A percentile compares a stretch with the other conserved stretches of the same genome.
Conservation (phyloP, 1,140 invertebrate species). For the Trigoniulus corallinus region DNA sequence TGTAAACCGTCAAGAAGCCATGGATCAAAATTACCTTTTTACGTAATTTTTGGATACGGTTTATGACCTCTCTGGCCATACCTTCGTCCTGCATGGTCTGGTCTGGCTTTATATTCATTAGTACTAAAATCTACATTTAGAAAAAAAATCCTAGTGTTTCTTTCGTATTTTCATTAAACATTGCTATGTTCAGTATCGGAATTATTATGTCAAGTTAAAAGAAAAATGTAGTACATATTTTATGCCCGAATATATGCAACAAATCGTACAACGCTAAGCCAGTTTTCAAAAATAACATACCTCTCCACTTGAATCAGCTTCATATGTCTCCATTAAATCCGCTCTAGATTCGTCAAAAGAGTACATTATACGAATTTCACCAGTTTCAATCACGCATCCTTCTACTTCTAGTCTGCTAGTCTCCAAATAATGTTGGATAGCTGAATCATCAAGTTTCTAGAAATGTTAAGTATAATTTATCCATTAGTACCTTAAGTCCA, state of each 20-base stretch:
- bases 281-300: conserved; percentile 21
- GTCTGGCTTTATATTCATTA: conserved; percentile 48
- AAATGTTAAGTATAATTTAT: conserved; percentile 5
- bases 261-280: background rate
- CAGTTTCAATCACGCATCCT: conserved; percentile 55
- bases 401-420: conserved; percentile 51
- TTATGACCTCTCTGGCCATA: conserved; percentile 82
- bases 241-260: too few relatives aligned
- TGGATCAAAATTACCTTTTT: conserved; percentile 49
- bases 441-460: conserved; percentile 48
- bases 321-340: conserved; percentile 49
- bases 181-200: too few relatives aligned
- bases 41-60: conserved; percentile 89
- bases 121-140: conserved; percentile 41
- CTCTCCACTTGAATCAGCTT: conserved; percentile 77
- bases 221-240: too few relatives aligned
- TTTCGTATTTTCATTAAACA: too few relatives aligned
- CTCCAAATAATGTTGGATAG: conserved; percentile 59
- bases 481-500: background rate
- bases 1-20: too few relatives aligned
- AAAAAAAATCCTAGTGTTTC: background rate
- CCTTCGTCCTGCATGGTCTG: conserved; percentile 83
- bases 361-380: conserved; percentile 77
- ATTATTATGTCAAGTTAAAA: too few relatives aligned
- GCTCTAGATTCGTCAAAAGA: conserved; percentile 39